A percentile compares a stretch with the other conserved stretches of the same genome.
These are phyloP conservation scores for Sturnira hondurensis DNA, from an alignment of 2,113 vertebrate genomes.

Conservation along the genomic window DNA sequence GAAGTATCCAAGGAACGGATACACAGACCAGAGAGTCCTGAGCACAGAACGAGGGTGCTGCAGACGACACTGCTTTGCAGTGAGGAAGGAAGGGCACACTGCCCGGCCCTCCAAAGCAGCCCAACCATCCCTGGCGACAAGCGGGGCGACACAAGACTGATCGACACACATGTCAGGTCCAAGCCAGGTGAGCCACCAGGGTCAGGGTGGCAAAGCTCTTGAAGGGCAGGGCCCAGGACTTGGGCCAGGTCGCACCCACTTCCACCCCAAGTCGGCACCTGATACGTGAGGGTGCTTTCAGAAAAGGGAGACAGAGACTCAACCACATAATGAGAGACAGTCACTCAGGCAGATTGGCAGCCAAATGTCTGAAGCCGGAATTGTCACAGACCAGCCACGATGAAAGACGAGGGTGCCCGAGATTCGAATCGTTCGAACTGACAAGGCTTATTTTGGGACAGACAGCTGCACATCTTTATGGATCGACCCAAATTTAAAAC, in stretches of 20 bases:
- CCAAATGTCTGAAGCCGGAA: not conserved
- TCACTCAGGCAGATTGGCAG: not conserved
- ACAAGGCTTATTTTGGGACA: not conserved
- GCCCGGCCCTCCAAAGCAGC: not conserved
- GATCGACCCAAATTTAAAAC: not conserved
- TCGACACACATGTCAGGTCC: accelerated
- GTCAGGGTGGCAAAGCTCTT: not conserved
- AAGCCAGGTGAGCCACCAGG: accelerated
- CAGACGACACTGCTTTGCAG: too few species aligned
- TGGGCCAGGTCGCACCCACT: accelerated
- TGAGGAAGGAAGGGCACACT: accelerated
- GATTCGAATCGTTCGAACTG: not conserved
- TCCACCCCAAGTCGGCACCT: not conserved
- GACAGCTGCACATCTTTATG: not conserved
- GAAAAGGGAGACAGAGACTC: not conserved
- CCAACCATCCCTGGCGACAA: not conserved
- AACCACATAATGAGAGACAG: not conserved
- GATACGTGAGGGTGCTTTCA: not conserved
- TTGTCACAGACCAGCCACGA: not conserved
- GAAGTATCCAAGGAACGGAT: not conserved
- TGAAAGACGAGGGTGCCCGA: accelerated
- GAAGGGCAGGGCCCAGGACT: not conserved
- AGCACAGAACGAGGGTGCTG: not conserved
- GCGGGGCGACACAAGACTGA: not conserved
- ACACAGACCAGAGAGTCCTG: not conserved